These are phyloP conservation scores for Conistra vaccinii DNA, from an alignment of 2,888 invertebrate species.

Conservation along the genomic window DNA sequence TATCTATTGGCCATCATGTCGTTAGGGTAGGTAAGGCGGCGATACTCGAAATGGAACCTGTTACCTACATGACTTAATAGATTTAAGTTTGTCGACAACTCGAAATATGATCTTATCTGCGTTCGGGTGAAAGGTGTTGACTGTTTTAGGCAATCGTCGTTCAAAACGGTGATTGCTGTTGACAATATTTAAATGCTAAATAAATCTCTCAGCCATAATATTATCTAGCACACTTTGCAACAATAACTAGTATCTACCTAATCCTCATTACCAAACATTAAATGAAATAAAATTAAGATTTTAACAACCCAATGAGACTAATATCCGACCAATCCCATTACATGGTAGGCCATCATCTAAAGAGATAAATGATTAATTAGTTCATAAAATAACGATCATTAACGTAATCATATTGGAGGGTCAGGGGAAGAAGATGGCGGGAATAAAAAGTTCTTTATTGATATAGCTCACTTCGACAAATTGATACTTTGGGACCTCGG, in stretches of 20 bases:
- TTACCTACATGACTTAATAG: neutral
- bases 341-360: constrained; percentile 58
- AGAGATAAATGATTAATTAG: constrained; percentile 71
- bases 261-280: constrained; percentile 33
- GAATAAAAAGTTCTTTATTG: constrained; percentile 76
- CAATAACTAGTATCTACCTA: neutral
- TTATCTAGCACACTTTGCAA: neutral
- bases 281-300: constrained; percentile 57
- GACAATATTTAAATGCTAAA: neutral
- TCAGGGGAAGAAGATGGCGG: constrained; percentile 67
- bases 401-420: constrained; percentile 74
- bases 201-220: neutral
- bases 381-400: constrained; percentile 71
- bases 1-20: constrained; percentile 31
- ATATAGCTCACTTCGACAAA: constrained; percentile 69
- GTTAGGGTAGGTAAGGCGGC: neutral
- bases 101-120: neutral
- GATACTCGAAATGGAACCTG: neutral
- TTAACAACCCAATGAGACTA: constrained; percentile 44
- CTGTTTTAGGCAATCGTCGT: too few species aligned
- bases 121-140: neutral
- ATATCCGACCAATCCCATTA: constrained; percentile 63
- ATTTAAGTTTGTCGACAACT: constrained; percentile 1
- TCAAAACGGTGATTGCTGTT: neutral
- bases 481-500: constrained; percentile 62